Base-by-base conservation (phyloP, 1,140 invertebrate genomes). In the Diploscapter pachys region DNA sequence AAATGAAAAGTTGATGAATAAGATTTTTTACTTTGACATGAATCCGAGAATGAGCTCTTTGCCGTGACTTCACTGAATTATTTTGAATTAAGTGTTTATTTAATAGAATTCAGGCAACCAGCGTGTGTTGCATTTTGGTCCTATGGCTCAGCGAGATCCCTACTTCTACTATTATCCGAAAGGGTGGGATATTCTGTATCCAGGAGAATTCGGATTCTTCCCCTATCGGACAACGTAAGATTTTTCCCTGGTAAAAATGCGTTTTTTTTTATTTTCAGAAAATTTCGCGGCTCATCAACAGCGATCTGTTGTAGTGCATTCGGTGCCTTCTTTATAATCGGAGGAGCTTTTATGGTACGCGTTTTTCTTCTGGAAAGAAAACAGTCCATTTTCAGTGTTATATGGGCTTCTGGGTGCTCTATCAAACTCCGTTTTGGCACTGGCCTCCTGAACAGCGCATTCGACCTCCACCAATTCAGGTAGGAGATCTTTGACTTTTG, bases 121-220 rank as follows among this genome's bases (percentile, higher is more conserved):
- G 63, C 64, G 83, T 75, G 81, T 85, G 65, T 72, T 85, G 6
- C 83, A 85, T 71, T 85, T 85, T 77, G 83, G 83, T 2, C 83
- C 83, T 49, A 85, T 85, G 83, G 83, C 83, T 13, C 82, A 86
- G 63, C 66, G 85, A 59, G 85, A 85, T 69, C 85, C 84, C 3
- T 85, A 82, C 73, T 86, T 83, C 59, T 85, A 85, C 62, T 80
- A 85, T 75, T 85, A 85, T 68, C 83, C 83, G 4, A 85, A 85
- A 66, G 83, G 83, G 48, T 85, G 83, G 83, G 83, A 85, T 67
- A 77, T 85, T 49, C 73, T 85, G 8, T 85, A 85, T 77, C 83
- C 83, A 9, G 83, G 84, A 53, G 78, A 84, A n/a, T 85, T 85
- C 72, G 83, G 83, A 11, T 85, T 85, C 72, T 85, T 85, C 62